These are phyloP conservation scores for Hyles lineata DNA, from an alignment of 2,888 invertebrate genomes.

Conservation along the genomic window DNA sequence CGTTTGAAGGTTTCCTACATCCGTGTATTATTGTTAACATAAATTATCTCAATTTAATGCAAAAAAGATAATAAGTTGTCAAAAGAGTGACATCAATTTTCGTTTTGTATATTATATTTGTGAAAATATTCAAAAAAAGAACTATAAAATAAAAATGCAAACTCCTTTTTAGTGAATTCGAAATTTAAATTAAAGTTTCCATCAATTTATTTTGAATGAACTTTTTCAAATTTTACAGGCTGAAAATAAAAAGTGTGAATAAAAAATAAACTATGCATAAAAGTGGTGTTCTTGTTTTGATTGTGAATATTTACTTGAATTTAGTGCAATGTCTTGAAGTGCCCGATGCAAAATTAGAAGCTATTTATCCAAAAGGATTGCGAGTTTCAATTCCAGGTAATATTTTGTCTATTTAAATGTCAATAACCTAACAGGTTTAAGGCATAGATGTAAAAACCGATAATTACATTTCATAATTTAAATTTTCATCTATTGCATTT, in stretches of 20 bases:
- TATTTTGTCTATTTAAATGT: neutral
- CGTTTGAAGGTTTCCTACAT: neutral
- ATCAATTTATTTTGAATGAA: neutral
- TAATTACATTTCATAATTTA: too few species aligned
- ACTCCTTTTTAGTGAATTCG: too few species aligned
- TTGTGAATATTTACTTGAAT: slow-evolving; percentile 10
- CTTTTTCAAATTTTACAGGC: neutral
- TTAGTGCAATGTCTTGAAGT: slow-evolving; percentile 61
- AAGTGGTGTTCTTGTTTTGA: neutral
- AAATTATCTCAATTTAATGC: neutral
- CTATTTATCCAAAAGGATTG: slow-evolving; percentile 85
- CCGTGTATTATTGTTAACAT: neutral
- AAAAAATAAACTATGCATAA: slow-evolving; percentile 25
- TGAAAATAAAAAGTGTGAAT: slow-evolving; percentile 9
- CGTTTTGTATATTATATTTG: neutral
- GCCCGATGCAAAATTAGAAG: slow-evolving; percentile 83
- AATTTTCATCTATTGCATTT: too few species aligned
- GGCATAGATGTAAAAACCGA: neutral
- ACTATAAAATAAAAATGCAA: too few species aligned
- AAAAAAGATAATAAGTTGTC: neutral
- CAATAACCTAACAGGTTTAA: neutral
- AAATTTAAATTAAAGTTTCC: neutral
- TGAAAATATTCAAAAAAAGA: too few species aligned
- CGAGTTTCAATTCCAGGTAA: slow-evolving; percentile 86
- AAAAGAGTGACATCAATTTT: neutral